A percentile compares a stretch with the other conserved stretches of the same genome.
Evolutionary conservation across 2,797 vertebrate species (phyloP).

Genomic region (Pipistrellus pipistrellus): DNA sequence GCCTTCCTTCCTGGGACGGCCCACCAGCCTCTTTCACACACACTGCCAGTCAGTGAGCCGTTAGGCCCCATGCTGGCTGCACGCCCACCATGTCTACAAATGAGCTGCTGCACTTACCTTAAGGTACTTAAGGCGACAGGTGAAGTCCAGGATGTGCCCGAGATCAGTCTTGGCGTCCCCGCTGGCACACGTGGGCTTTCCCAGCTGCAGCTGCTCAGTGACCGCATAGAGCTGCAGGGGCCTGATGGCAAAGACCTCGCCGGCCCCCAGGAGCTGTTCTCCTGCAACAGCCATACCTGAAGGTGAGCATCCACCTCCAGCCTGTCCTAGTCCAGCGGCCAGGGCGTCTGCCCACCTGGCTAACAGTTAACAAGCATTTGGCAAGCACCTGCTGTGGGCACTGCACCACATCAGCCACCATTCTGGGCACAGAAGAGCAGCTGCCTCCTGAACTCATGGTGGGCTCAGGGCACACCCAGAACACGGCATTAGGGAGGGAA

Average conservation of each 20-base stretch:
- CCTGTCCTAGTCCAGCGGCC: neutral
- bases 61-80: neutral
- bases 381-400: neutral
- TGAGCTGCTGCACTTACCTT: constrained; percentile 91
- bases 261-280: constrained; percentile 95
- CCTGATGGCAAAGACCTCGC: constrained; percentile 94
- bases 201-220: constrained; percentile 94
- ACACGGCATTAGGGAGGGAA: neutral
- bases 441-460: neutral
- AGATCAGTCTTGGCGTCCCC: constrained; percentile 97
- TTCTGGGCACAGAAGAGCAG: neutral
- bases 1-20: neutral
- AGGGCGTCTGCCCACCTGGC: neutral
- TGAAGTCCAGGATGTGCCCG: constrained; percentile 98
- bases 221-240: constrained; percentile 96
- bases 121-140: constrained; percentile 97
- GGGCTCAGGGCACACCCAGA: neutral
- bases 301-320: neutral
- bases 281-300: constrained; percentile 88
- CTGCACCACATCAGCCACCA: neutral
- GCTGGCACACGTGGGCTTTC: constrained; percentile 95
- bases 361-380: neutral
- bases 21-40: neutral
- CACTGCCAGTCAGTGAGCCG: neutral
- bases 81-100: neutral